phyloP scores from a whole-genome alignment of 2,113 vertebrate genomes.

The Chaetodon trifascialis region DNA sequence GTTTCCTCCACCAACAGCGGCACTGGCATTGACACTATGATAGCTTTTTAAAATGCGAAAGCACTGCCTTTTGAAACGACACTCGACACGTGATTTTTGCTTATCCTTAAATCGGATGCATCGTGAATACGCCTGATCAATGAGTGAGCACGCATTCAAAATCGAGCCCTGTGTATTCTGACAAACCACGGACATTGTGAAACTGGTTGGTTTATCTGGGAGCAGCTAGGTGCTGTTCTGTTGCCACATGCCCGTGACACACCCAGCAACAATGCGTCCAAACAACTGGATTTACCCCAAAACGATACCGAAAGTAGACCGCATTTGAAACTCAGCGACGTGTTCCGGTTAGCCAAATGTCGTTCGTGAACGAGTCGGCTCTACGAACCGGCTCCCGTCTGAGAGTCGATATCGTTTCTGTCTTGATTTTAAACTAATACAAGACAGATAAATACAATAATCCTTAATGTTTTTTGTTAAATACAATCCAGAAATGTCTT shows the following conservation, averaged over 20 bases:
- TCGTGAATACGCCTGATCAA: slow-evolving; percentile 75
- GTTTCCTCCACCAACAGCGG: not conserved
- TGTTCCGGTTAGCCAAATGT: too few relatives aligned
- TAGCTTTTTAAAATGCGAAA: slow-evolving; percentile 68
- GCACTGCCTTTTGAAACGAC: slow-evolving; percentile 71
- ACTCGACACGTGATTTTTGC: slow-evolving; percentile 25
- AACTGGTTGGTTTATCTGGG: not conserved
- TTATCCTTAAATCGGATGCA: slow-evolving; percentile 47
- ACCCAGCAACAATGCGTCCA: fast-evolving
- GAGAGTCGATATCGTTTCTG: too few relatives aligned
- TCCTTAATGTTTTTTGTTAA: too few relatives aligned
- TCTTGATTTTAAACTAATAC: too few relatives aligned
- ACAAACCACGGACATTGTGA: slow-evolving; percentile 85
- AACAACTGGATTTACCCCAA: fast-evolving
- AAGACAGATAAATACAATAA: too few relatives aligned
- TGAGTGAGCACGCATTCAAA: slow-evolving; percentile 87
- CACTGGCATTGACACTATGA: not conserved
- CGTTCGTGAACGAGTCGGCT: too few relatives aligned
- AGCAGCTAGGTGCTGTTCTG: fast-evolving
- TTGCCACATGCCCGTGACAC: not conserved
- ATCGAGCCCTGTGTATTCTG: slow-evolving; percentile 84
- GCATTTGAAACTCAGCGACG: not conserved
- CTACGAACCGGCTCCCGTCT: too few relatives aligned
- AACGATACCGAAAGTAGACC: slow-evolving; percentile 19
- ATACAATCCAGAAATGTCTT: too few relatives aligned